Conservation (phyloP, 2,888 invertebrate genomes). For the Eupithecia pulchellata region DNA sequence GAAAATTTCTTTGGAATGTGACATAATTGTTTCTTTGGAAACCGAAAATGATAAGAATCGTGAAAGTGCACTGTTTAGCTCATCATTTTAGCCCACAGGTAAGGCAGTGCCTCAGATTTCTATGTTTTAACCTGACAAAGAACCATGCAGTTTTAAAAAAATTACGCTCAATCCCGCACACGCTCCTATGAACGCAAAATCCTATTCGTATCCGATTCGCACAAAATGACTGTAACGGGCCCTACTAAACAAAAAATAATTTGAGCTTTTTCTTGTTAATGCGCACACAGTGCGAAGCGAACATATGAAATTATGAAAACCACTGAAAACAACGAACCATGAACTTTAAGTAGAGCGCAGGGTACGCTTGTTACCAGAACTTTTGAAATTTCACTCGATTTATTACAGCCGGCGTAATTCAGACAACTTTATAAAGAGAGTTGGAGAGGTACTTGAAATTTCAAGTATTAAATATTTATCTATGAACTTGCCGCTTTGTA, state of each 20-base stretch:
- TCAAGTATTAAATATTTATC: slow-evolving; percentile 22
- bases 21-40: too few relatives aligned
- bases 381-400: slow-evolving; percentile 59
- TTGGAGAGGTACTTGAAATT: slow-evolving; percentile 32
- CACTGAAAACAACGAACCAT: slow-evolving; percentile 42
- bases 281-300: slow-evolving; percentile 23
- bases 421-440: slow-evolving; percentile 54
- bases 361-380: slow-evolving; percentile 53
- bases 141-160: too few relatives aligned
- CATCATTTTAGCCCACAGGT: neutral
- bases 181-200: neutral
- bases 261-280: neutral
- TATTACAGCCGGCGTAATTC: slow-evolving; percentile 55
- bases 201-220: neutral
- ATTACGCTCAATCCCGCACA: neutral
- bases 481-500: too few relatives aligned
- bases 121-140: too few relatives aligned
- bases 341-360: slow-evolving; percentile 53
- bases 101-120: too few relatives aligned
- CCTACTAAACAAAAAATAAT: neutral
- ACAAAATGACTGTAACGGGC: neutral
- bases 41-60: neutral
- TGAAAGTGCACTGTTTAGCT: neutral
- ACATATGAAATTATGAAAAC: slow-evolving; percentile 42
- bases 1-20: neutral